These are phyloP conservation scores for Tetraneura akinire DNA, from an alignment of 1,140 invertebrate genomes.

Conservation along the genomic window DNA sequence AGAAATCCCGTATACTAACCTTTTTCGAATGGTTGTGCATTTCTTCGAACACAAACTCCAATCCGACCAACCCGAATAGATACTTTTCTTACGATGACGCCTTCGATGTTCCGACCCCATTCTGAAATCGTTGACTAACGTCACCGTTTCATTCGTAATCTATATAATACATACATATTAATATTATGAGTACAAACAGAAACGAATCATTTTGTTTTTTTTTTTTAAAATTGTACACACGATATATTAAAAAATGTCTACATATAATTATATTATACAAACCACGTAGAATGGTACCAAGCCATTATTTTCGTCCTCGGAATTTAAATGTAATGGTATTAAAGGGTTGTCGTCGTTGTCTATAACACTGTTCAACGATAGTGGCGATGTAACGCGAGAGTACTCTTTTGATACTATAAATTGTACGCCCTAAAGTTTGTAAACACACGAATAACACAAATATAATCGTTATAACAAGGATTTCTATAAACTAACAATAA, in stretches of 20 bases:
- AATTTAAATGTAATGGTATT: not conserved
- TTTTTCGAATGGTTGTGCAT: not conserved
- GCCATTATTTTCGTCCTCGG: not conserved
- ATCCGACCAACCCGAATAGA: slow-evolving; percentile 20
- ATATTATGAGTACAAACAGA: too few species aligned
- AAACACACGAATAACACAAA: not conserved
- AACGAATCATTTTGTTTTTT: too few species aligned
- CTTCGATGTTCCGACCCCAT: not conserved
- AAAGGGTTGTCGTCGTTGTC: not conserved
- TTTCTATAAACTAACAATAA: too few species aligned
- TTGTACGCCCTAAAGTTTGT: not conserved
- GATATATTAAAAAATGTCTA: too few species aligned
- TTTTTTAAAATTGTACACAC: too few species aligned
- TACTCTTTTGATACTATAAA: not conserved
- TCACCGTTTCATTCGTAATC: not conserved
- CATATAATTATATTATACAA: not conserved
- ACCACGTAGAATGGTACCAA: not conserved
- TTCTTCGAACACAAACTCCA: slow-evolving; percentile 13
- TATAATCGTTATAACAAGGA: too few species aligned
- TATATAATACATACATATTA: too few species aligned
- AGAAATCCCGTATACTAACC: not conserved
- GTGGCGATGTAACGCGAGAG: not conserved
- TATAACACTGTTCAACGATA: not conserved
- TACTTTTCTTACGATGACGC: not conserved
- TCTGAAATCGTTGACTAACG: not conserved